Percentiles rank a stretch among this genome's conserved stretches.
These are phyloP conservation scores for Pan troglodytes DNA, from an alignment of 2,113 vertebrate genomes.

Conservation along the genomic window DNA sequence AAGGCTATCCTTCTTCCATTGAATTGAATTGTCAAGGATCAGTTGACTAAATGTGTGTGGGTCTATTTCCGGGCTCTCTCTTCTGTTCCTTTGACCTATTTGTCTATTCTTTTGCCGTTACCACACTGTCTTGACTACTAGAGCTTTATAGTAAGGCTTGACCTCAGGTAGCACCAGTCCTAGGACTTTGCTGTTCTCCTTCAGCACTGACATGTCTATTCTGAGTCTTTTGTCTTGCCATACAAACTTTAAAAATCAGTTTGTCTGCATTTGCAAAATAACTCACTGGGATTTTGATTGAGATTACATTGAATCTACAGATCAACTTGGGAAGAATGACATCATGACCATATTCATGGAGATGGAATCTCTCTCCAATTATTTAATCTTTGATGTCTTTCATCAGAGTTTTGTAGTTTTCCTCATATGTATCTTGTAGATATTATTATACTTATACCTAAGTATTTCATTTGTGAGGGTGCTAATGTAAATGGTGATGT, in stretches of 20 bases:
- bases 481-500: background rate
- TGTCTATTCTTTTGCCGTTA: too few species aligned
- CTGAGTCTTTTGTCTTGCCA: background rate
- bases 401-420: background rate
- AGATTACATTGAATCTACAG: background rate
- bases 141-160: too few species aligned
- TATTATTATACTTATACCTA: background rate
- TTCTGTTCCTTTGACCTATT: fast-evolving
- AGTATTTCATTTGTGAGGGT: background rate
- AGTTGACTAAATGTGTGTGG: background rate
- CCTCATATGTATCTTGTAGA: background rate
- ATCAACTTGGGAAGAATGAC: background rate
- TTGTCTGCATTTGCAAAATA: background rate
- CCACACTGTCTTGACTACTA: too few species aligned
- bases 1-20: background rate
- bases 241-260: background rate
- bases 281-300: background rate
- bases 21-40: background rate
- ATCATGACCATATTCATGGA: too few species aligned
- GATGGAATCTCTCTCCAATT: background rate
- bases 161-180: background rate
- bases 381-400: background rate
- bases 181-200: background rate
- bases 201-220: too few species aligned
- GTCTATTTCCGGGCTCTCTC: background rate